Base-by-base conservation (phyloP, 2,888 invertebrate genomes). In the Dicyrtomina minuta region DNA sequence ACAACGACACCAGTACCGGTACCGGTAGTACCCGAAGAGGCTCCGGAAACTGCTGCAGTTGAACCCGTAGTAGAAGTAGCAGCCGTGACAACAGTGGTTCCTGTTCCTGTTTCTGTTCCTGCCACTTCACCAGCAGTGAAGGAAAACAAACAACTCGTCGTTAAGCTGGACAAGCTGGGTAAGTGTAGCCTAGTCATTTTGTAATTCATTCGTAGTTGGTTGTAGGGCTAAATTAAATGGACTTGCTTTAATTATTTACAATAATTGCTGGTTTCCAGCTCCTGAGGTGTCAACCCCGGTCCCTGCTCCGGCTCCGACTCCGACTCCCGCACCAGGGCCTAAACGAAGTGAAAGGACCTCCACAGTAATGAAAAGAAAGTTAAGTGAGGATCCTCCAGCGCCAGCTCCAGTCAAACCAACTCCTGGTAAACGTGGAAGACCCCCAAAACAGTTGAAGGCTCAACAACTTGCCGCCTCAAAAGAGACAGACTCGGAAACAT, bases 401-500 rank as follows among this genome's bases (percentile, higher is more conserved):
- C 33, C 33, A 8, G 20, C 17, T 51, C 51, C 33, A 27, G 39
- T 39, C 20, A 20, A 39, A 13, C 43, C 60, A 12, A 3, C 10
- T 4, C n/a, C 24, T 5, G 43, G 53, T 2, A 65, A 55, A 41
- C 27, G 65, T n/a, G 55, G 55, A 24, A 22, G 55, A 20, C 53
- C 53, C 10, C 55, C 65, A 24, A 20, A 39, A 4, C 20, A 26
- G 20, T 6, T 20, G n/a, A 55, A 41, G 20, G 5, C 33, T n/a
- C 62, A 43, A n/a, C 24, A n/a, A n/a, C n/a, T n/a, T n/a, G n/a
- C n/a, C n/a, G n/a, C 8, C 55, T 17, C 55, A 12, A 24, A 22
- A 15, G 55, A 55, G 5, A 5, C 13, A 5, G 55, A 26, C 59
- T 17, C 2, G 27, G 15, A 33, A 33, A 3, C 33, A 33, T 8